Base-by-base conservation (phyloP, 2,888 invertebrate genomes). In the Patella caerulea region DNA sequence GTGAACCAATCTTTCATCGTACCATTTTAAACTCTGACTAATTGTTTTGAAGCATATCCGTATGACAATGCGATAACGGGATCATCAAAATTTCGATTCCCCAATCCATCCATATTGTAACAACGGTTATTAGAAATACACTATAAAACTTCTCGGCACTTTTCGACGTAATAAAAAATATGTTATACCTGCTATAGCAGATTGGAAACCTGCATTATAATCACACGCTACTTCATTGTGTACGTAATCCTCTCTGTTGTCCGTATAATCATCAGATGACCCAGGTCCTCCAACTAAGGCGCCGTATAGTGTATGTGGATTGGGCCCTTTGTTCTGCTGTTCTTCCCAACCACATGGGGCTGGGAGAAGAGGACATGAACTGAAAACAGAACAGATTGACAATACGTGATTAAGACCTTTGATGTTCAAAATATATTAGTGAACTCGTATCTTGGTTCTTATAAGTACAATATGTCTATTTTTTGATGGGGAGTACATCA, bases 231-330 rank as follows among this genome's bases (percentile, higher is more conserved):
- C 89, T 77, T 89, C 89, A 75, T 89, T 90, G 70, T 82, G 84
- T 34, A 86, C 82, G 79, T 87, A 89, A 80, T 90, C 86, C 2
- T 81, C 73, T 12, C 90, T 78, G 70, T 82, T 80, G 78, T 90
- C 90, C 5, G 75, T 81, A 78, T 88, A 89, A 34, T 81, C 77
- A 74, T 88, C 90, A 45, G 78, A 79, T 1, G 74, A 72, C 29
- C 85, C 88, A 3, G 90, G 90, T 1, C 90, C 90, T 14, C 90
- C 90, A 0, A 90, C 90, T 70, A 90, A 79, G 7, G 90, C 90
- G 2, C 90, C 90, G 71, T 85, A 86, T 73, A 90, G 80, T 1
- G 84, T 81, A 70, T 90, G 89, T 2, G 88, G 88, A 77, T 90
- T 90, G 7, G 88, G 84, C 2, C 79, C 84, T 4, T 80, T 77